Percentiles rank a stretch among this genome's conserved stretches.
phyloP scores from a whole-genome alignment of 2,888 invertebrate genomes.

The Drosophila anomelani region DNA sequence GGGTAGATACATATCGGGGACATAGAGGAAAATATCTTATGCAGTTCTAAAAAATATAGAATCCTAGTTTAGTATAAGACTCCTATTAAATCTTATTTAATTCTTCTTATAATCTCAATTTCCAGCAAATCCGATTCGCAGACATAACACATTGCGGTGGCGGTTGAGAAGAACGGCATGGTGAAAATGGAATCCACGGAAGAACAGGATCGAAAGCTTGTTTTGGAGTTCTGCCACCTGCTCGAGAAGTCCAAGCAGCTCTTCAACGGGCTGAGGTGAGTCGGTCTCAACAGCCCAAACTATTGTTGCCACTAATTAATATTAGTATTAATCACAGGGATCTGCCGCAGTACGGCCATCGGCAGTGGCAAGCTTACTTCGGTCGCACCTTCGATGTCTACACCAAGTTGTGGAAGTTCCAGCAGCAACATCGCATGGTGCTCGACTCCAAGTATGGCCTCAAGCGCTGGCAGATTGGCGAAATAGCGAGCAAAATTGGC shows the following conservation, averaged over 20 bases:
- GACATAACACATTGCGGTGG: constrained; percentile 83
- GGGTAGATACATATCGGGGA: constrained; percentile 24
- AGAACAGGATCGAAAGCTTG: constrained; percentile 95
- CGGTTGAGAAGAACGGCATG: constrained; percentile 85
- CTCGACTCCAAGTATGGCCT: constrained; percentile 97
- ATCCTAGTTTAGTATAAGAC: background rate
- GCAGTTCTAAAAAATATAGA: background rate
- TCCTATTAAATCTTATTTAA: no score
- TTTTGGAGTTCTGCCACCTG: constrained; percentile 97
- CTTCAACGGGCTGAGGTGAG: constrained; percentile 96
- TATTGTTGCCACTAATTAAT: background rate
- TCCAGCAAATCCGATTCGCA: constrained; percentile 79
- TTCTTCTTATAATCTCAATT: constrained; percentile 25
- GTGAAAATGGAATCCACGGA: constrained; percentile 92
- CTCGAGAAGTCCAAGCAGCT: constrained; percentile 98
- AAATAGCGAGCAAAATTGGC: constrained; percentile 99
- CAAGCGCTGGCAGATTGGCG: constrained; percentile 99
- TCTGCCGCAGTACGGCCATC: constrained; percentile 98
- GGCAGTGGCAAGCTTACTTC: constrained; percentile 99
- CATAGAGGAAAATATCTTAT: constrained; percentile 28
- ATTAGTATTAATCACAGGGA: constrained; percentile 87
- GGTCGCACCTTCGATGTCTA: constrained; percentile 98
- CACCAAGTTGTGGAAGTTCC: constrained; percentile 99
- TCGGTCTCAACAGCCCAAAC: background rate
- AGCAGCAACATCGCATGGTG: constrained; percentile 96